Evolutionary conservation across 2,888 invertebrate genomes (phyloP), one percentile per base, ranked within the genome.

Genomic region (Agapetus fuscipes): DNA sequence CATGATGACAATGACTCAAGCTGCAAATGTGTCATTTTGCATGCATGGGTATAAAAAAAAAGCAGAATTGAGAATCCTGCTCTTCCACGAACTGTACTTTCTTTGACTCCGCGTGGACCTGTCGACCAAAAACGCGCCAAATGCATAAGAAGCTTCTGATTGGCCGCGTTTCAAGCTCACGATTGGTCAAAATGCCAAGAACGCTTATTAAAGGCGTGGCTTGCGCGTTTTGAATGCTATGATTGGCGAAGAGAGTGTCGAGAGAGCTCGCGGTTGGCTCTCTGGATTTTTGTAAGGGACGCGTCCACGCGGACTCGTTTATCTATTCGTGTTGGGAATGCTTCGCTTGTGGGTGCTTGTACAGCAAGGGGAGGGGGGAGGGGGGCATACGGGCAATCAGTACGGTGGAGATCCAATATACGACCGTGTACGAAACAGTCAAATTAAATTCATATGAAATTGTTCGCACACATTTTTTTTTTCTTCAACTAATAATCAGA

Each of bases 331-430:
- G 47, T 47, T 44, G 47, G 47, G 47, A 44, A 44, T 47, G 41
- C 67, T 68, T 67, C 68, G 66, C 67, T 66, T 66, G 68, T 34
- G 35, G 30, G 34, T 31, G 46, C 34, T 39, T 34, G 41, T 43
- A 46, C 34, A 41, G 32, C 34, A 37, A 35, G 42, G 67, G 61
- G 62, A 52, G 60, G 62, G 52, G 60, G 65, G 64, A 64, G 66
- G 67, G 67, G 46, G 48, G 69, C 68, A 70, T 71, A 70, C 67
- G 69, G 70, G 70, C 70, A 70, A 70, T 70, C 70, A 70, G 70
- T 69, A 69, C 67, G 16, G 34, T 13, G 38, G 17, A 5, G n/a
- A n/a, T n/a, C n/a, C n/a, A n/a, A n/a, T n/a, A n/a, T n/a, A n/a
- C n/a, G n/a, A n/a, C n/a, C n/a, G n/a, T n/a, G n/a, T n/a, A n/a